Base-by-base conservation (phyloP, 2,113 vertebrate genomes). In the Ammodytes marinus region DNA sequence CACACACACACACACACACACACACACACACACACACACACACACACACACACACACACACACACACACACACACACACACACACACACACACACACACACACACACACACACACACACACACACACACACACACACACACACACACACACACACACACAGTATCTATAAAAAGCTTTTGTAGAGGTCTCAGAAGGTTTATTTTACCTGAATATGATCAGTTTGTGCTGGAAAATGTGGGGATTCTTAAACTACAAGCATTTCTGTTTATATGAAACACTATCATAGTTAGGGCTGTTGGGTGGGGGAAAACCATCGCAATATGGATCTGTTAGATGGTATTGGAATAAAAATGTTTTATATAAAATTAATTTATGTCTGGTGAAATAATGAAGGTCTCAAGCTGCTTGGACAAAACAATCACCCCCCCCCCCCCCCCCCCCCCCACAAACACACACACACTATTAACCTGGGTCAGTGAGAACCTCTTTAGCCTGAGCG, bases 401-500 rank as follows among this genome's bases (percentile, higher is more conserved):
- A 53, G 17, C 69, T 52, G 15, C 39, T 68, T 49, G n/a, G 47
- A 14, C 10, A 35, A 77, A 66, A 54, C 42, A 72, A 2, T 19
- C 1, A 27, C 27, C 1, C 1, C 27, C 27, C 1, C 27, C 27
- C 27, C 27, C 27, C 1, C 50, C 58, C 55, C 37, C 35, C 60
- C 46, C 19, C 40, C 3, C 4, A 8, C 37, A 19, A 4, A 10
- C 27, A 27, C 27, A 27, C 27, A 27, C 27, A 27, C 10, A 5
- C 39, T 37, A 13, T 8, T 47, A 93, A 99, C 98, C 98, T 94
- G 98, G 97, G 84, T 99, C 96, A 4, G 98, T 98, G 65, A 99
- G 97, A 61, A 99, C 98, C 94, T 99, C 98, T 92, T 99, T 99
- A 84, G 98, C 98, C 91, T 97, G 97, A 87, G 97, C 98, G 0